Percentiles rank a stretch among this genome's conserved stretches.
These are phyloP conservation scores for Hippopotamus amphibius DNA, from an alignment of 2,113 vertebrate species.

Conservation along the genomic window DNA sequence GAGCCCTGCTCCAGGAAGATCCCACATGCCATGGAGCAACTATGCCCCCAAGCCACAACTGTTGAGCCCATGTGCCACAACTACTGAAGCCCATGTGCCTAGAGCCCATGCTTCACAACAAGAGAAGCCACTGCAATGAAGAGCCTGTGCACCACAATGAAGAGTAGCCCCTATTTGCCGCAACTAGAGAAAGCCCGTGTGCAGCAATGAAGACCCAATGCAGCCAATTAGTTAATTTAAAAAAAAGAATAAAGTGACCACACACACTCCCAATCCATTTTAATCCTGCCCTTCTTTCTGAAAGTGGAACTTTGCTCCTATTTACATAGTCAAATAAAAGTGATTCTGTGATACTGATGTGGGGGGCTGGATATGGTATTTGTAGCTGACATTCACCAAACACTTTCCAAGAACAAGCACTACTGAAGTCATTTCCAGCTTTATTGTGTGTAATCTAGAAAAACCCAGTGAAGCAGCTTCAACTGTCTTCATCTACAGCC, in stretches of 20 bases:
- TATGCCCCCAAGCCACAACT: no score
- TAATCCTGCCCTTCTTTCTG: no score
- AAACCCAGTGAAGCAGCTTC: neutral
- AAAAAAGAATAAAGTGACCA: neutral
- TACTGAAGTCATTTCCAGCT: neutral
- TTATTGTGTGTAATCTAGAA: neutral
- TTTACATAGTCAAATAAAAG: neutral
- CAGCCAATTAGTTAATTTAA: neutral
- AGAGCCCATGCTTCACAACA: no score
- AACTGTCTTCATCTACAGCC: neutral
- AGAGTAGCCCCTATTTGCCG: no score
- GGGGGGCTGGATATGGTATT: fast-evolving
- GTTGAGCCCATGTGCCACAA: no score
- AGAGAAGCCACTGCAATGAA: no score
- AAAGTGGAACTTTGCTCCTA: neutral
- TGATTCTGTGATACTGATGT: neutral
- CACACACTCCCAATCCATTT: neutral
- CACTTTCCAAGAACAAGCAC: neutral
- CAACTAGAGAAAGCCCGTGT: neutral
- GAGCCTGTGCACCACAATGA: no score
- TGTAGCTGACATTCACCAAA: neutral
- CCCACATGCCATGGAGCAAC: neutral
- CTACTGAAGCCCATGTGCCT: no score
- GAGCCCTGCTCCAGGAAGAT: neutral
- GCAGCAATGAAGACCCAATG: neutral